Percentiles rank a stretch among this genome's conserved stretches.
Conservation (phyloP, 2,888 invertebrate genomes). For the Ferdinandea cuprea region DNA sequence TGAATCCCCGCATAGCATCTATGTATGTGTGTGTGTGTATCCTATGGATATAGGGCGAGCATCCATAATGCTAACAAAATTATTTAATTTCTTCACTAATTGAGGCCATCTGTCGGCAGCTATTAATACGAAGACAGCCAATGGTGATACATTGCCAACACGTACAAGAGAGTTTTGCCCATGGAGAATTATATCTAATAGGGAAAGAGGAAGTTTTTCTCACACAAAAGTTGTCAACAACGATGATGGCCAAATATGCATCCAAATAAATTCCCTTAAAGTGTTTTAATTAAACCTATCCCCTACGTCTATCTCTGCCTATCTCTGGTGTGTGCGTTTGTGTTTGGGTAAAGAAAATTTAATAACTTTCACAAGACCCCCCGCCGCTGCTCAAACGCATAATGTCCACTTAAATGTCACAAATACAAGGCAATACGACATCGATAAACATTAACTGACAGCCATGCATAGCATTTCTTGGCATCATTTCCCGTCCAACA, state of each 20-base stretch:
- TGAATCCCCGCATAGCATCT: conserved; percentile 20
- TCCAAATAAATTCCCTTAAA: conserved; percentile 18
- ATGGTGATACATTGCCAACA: conserved; percentile 59
- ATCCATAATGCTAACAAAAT: conserved; percentile 45
- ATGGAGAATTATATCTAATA: too few relatives aligned
- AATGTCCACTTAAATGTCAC: conserved; percentile 56
- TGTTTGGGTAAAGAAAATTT: conserved; percentile 17
- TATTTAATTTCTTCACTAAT: conserved; percentile 70
- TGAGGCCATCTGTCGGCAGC: conserved; percentile 69
- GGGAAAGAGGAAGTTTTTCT: neutral
- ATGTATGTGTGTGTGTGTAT: neutral
- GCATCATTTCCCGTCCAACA: conserved; percentile 30
- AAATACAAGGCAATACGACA: conserved; percentile 46
- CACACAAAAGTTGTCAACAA: too few relatives aligned
- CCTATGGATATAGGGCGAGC: neutral
- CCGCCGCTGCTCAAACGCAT: conserved; percentile 21
- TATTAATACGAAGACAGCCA: conserved; percentile 66
- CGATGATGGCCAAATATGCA: neutral
- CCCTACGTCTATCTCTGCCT: neutral
- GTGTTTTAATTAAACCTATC: conserved; percentile 59
- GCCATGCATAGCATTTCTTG: conserved; percentile 57
- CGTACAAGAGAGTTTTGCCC: conserved; percentile 19
- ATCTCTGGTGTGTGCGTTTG: too few relatives aligned
- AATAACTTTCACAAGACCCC: conserved; percentile 32
- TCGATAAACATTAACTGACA: conserved; percentile 66